Conservation (phyloP, 2,888 invertebrate genomes). For the Bruchidius siliquastri region DNA sequence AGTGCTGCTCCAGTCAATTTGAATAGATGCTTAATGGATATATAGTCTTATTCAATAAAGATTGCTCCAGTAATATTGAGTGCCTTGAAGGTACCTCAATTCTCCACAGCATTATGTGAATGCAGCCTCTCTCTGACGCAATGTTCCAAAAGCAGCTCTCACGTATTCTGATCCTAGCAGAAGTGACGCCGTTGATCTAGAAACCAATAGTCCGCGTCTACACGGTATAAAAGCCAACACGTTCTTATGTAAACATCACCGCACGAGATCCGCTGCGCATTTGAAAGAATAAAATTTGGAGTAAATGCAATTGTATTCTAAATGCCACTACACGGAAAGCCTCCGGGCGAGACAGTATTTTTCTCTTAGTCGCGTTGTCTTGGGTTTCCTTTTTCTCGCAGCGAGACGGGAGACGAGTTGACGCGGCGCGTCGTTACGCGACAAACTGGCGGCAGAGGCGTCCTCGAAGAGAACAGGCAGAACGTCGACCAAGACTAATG, state of each 20-base stretch:
- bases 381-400: not conserved
- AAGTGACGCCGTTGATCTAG: not conserved
- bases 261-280: not conserved
- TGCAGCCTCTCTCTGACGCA: not conserved
- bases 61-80: not conserved
- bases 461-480: not conserved
- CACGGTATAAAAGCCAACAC: not conserved
- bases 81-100: not conserved
- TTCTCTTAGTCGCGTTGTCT: not conserved
- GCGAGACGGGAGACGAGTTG: not conserved
- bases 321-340: not conserved
- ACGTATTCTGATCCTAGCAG: not conserved
- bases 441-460: not conserved
- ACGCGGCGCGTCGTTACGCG: not conserved
- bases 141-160: not conserved
- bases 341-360: not conserved
- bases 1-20: no score
- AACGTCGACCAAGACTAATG: no score
- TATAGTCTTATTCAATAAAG: not conserved
- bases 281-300: not conserved
- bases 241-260: not conserved
- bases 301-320: not conserved
- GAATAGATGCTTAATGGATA: no score
- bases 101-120: not conserved
- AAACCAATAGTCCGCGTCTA: not conserved